A percentile compares a stretch with the other conserved stretches of the same genome.
phyloP scores from a whole-genome alignment of 2,888 invertebrate species.

The Synanthedon myopaeformis region DNA sequence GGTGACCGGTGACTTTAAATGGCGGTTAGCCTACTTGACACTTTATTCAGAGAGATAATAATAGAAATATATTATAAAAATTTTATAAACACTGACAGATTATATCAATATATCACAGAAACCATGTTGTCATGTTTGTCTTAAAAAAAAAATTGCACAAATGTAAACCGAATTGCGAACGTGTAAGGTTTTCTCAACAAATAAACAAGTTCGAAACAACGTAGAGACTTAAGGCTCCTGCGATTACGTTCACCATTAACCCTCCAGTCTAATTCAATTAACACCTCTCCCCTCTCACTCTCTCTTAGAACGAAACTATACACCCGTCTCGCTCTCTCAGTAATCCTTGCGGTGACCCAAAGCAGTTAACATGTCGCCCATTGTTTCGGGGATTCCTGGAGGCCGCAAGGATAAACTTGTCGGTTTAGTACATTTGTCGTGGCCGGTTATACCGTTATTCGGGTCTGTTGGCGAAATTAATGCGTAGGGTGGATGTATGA shows the following conservation, averaged over 20 bases:
- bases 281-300: constrained; percentile 16
- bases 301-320: constrained; percentile 1
- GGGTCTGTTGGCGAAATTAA: background rate
- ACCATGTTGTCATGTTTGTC: too few species aligned
- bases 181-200: too few species aligned
- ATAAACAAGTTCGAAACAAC: constrained; percentile 11
- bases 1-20: too few species aligned
- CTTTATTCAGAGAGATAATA: too few species aligned
- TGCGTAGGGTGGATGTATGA: background rate
- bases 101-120: too few species aligned
- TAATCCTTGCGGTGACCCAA: constrained; percentile 40
- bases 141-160: too few species aligned
- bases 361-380: constrained; percentile 50
- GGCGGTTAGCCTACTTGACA: too few species aligned
- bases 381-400: constrained; percentile 37
- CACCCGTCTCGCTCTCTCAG: constrained; percentile 12
- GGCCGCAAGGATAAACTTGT: constrained; percentile 29
- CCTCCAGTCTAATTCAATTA: constrained; percentile 44
- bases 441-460: background rate
- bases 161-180: too few species aligned
- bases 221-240: constrained; percentile 13
- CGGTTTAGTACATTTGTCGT: constrained; percentile 30
- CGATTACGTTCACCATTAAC: constrained; percentile 30
- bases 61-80: too few species aligned
- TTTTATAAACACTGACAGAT: too few species aligned